Conservation (phyloP, 2,113 vertebrate genomes). For the Sebastes fasciatus region DNA sequence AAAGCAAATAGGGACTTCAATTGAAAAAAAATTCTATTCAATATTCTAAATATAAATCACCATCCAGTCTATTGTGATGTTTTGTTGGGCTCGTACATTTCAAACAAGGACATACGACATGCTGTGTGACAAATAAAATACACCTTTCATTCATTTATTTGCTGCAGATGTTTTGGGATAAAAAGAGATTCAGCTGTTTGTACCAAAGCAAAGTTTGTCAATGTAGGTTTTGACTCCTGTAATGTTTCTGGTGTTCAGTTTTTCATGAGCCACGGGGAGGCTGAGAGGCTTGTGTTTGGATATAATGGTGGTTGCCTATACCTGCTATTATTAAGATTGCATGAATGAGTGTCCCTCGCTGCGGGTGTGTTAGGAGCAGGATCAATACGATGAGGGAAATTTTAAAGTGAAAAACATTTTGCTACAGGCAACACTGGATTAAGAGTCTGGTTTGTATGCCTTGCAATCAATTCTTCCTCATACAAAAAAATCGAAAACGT, state of each 20-base stretch:
- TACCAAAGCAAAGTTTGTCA: neutral
- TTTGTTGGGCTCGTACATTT: neutral
- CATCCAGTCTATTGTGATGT: neutral
- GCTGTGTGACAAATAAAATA: neutral
- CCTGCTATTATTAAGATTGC: constrained; percentile 32
- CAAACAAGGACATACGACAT: neutral
- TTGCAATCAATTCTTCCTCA: constrained; percentile 36
- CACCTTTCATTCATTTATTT: neutral
- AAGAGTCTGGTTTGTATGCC: constrained; percentile 31
- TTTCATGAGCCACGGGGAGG: neutral
- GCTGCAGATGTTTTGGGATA: neutral
- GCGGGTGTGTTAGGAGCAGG: neutral
- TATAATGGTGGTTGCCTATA: constrained; percentile 1
- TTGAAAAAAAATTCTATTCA: too few species aligned
- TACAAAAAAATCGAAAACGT: constrained; percentile 28
- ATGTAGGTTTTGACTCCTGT: neutral
- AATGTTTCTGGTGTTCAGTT: neutral
- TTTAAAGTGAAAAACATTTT: constrained; percentile 60
- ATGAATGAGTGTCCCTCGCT: constrained; percentile 39
- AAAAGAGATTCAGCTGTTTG: neutral
- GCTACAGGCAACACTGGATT: constrained; percentile 60
- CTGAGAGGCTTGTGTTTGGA: neutral
- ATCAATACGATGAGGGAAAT: constrained; percentile 51
- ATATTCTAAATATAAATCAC: too few species aligned
- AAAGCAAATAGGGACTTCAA: too few species aligned